phyloP scores from a whole-genome alignment of 2,888 invertebrate species.

The Crossocerus cetratus region DNA sequence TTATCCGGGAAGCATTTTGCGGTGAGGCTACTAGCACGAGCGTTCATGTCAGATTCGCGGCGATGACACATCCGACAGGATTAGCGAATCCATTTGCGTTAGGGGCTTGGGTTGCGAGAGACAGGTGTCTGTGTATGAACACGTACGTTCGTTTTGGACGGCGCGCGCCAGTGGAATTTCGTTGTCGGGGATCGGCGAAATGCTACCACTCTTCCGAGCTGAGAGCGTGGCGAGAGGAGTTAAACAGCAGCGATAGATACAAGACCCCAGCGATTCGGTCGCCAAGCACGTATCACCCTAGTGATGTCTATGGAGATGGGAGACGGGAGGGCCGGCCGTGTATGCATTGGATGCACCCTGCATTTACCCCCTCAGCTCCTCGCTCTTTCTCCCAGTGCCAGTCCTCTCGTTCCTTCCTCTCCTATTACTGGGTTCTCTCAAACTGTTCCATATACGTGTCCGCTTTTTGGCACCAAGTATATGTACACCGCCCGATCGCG shows the following conservation, averaged over 20 bases:
- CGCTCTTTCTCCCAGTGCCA: conserved; percentile 17
- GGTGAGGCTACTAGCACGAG: too few species aligned
- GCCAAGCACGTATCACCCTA: conserved; percentile 44
- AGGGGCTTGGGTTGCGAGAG: neutral
- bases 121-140: neutral
- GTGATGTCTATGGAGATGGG: conserved; percentile 32
- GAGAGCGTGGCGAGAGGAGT: conserved; percentile 19
- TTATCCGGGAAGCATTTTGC: too few species aligned
- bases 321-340: conserved; percentile 30
- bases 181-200: conserved; percentile 32
- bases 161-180: neutral
- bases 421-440: neutral
- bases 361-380: conserved; percentile 29
- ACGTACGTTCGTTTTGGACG: neutral
- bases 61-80: too few species aligned
- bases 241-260: conserved; percentile 30
- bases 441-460: neutral
- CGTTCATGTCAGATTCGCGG: too few species aligned
- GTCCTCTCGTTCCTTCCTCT: conserved; percentile 6
- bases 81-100: too few species aligned
- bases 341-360: conserved; percentile 44
- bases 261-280: conserved; percentile 38
- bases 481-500: neutral
- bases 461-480: neutral
- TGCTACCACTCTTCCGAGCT: conserved; percentile 43